Conservation (phyloP, 2,113 vertebrate species). For the Leiothrix lutea region DNA sequence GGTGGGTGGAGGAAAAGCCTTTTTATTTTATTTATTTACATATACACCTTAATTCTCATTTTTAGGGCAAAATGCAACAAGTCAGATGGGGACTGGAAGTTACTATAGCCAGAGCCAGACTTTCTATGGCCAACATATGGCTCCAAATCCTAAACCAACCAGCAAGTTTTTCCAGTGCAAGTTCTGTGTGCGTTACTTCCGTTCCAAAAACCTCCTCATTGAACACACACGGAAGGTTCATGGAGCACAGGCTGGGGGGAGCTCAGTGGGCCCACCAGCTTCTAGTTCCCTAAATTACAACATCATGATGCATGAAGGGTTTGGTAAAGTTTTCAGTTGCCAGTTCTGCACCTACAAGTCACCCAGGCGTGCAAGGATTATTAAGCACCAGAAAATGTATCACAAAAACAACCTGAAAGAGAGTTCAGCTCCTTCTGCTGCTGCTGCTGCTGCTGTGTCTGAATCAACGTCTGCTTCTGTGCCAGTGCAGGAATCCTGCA, state of each 20-base stretch:
- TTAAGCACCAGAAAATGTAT: conserved; percentile 96
- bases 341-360: conserved; percentile 97
- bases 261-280: conserved; percentile 64
- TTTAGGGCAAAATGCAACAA: conserved; percentile 84
- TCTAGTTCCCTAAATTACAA: conserved; percentile 82
- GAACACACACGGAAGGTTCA: conserved; percentile 96
- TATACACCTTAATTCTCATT: conserved; percentile 59
- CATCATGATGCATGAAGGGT: conserved; percentile 84
- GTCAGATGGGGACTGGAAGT: conserved; percentile 77
- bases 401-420: conserved; percentile 83
- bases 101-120: conserved; percentile 82
- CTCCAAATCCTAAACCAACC: conserved; percentile 79
- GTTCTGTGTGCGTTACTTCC: conserved; percentile 97
- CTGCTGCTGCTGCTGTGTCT: conserved; percentile 64
- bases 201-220: conserved; percentile 93
- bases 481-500: conserved; percentile 79
- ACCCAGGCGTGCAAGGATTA: conserved; percentile 87
- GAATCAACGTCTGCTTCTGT: conserved; percentile 70
- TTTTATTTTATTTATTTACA: conserved; percentile 13
- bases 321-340: conserved; percentile 93
- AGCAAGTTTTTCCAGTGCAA: conserved; percentile 96
- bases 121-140: conserved; percentile 82
- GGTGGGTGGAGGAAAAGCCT: background rate
- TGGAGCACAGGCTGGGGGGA: conserved; percentile 78
- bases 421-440: conserved; percentile 63